These are phyloP conservation scores for Eledone cirrhosa DNA, from an alignment of 2,888 invertebrate genomes.

Conservation along the genomic window DNA sequence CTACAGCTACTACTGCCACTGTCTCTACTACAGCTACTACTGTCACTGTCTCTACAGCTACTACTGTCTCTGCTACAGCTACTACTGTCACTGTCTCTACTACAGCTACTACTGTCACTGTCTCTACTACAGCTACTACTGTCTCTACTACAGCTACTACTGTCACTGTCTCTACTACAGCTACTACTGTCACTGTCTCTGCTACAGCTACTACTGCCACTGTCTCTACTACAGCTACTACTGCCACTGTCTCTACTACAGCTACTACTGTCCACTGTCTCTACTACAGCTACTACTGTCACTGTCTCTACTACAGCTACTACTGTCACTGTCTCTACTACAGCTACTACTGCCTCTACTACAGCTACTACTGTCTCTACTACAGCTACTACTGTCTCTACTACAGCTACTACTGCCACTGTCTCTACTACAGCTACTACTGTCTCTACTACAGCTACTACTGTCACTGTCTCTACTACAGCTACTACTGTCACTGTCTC, in stretches of 20 bases:
- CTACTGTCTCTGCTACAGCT: no score
- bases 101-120: neutral
- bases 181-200: no score
- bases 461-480: neutral
- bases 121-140: neutral
- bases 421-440: neutral
- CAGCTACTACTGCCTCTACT: no score
- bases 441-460: neutral
- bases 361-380: neutral
- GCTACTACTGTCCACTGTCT: no score
- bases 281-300: neutral
- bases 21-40: slow-evolving; percentile 24
- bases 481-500: neutral
- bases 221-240: no score
- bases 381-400: neutral
- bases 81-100: neutral
- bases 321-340: neutral
- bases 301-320: neutral
- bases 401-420: no score
- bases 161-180: neutral
- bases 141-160: slow-evolving; percentile 1
- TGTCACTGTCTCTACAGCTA: neutral
- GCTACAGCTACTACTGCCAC: no score
- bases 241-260: no score
- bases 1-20: no score